Evolutionary conservation across 2,888 invertebrate genomes (phyloP).

Genomic region (Steinernema hermaphroditum): DNA sequence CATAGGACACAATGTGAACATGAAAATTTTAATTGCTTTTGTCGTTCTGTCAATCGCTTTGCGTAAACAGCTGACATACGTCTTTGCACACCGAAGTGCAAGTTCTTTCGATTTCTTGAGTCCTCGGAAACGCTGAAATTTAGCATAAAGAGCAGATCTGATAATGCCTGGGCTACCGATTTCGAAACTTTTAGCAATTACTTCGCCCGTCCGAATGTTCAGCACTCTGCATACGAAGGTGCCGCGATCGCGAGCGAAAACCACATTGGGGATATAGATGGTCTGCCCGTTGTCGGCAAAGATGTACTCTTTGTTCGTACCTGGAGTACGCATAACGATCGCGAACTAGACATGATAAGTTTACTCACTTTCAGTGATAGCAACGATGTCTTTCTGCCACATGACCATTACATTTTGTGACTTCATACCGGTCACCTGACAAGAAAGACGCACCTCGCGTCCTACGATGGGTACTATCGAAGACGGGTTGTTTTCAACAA

Average conservation of each 20-base stretch:
- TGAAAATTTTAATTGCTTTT: too few species aligned
- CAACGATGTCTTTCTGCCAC: slow-evolving; percentile 29
- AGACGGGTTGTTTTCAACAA: neutral
- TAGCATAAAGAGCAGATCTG: neutral
- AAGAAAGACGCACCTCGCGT: neutral
- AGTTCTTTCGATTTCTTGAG: neutral
- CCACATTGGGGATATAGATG: slow-evolving; percentile 13
- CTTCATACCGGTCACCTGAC: neutral
- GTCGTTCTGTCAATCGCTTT: neutral
- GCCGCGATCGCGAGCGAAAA: neutral
- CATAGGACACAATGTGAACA: too few species aligned
- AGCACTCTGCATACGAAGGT: slow-evolving; percentile 16
- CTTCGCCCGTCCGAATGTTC: neutral
- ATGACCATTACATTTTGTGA: neutral
- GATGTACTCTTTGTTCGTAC: slow-evolving; percentile 20
- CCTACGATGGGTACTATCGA: neutral
- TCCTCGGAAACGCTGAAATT: neutral
- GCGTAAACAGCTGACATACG: neutral
- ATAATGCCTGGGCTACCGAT: neutral
- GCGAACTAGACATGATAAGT: neutral
- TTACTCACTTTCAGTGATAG: neutral
- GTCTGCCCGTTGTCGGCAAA: slow-evolving; percentile 21
- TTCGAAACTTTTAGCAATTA: neutral
- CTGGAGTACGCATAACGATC: neutral
- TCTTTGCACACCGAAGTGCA: neutral